Base-by-base conservation (phyloP, 53 echinoderm and acorn worm genomes). In the Henricia sp. region DNA sequence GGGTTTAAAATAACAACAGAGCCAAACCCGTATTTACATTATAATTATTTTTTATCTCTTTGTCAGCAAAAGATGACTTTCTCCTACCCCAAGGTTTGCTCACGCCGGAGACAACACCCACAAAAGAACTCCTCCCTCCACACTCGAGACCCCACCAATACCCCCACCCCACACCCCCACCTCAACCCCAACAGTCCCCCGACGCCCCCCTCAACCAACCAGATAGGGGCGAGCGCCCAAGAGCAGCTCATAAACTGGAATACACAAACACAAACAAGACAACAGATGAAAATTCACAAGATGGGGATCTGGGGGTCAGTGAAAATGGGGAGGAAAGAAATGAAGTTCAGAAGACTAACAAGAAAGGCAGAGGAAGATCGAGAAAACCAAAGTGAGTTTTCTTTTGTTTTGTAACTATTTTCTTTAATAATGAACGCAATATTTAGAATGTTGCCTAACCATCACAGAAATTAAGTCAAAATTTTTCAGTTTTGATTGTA, bases 61-160 rank as follows among this genome's bases (percentile, higher is more conserved):
- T 14, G 17, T 0, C 35, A 72, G 52, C 72, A 35, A 3, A 30
- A 2, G 0, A 1, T 30, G 64, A 44, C 29, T 32, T 4, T 19
- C 78, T 63, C 16, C 50, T 50, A 20, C 64, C 50, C 32, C 12
- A 35, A 4, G 75, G 67, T 41, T 40, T 89, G 3, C 43, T 89
- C 33, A 89, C 89, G 13, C 89, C 89, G 30, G 74, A 74, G 26
- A 89, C 73, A 8, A 89, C 89, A 8, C 89, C 89, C 1, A 89
- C 83, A 16, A 89, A 89, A 33, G 65, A 66, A 1, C 30, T 11
- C 28, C 24, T n/a, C 30, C 62, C 71, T n/a, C 63, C 78, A 13
- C 52, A 77, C n/a, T 10, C 77, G 38, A 74, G 33, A 37, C 29
- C 37, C 4, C n/a, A 17, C 10, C 66, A 78, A 23, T 32, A 46